Percentiles rank a stretch among this genome's conserved stretches.
Evolutionary conservation across 2,888 invertebrate species (phyloP).

Genomic region (Conchocele bisecta): DNA sequence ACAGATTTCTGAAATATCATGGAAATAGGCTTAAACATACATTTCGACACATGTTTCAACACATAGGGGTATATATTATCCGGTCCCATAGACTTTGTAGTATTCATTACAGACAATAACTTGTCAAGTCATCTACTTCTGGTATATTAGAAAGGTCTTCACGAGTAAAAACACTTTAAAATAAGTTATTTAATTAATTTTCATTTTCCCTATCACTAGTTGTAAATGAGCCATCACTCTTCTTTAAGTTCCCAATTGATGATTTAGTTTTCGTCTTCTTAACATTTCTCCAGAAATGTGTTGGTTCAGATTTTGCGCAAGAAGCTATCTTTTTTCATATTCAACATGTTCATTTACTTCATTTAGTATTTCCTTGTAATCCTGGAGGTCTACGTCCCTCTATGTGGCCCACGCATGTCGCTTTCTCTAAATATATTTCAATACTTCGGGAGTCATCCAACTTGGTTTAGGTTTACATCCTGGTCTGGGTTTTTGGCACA

Average conservation of each 20-base stretch:
- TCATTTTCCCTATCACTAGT: constrained; percentile 10
- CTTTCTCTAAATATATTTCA: too few species aligned
- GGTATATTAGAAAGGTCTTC: constrained; percentile 12
- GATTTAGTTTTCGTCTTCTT: constrained; percentile 11
- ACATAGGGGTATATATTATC: constrained; percentile 9
- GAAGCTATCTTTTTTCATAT: constrained; percentile 15
- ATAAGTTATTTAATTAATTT: constrained; percentile 8
- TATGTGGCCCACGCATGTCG: constrained; percentile 1
- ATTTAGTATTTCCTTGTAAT: constrained; percentile 11
- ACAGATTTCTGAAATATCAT: constrained; percentile 6
- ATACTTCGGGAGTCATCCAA: neutral
- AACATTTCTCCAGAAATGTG: constrained; percentile 22
- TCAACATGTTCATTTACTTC: constrained; percentile 5
- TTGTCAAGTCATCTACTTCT: constrained; percentile 1
- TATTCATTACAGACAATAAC: neutral
- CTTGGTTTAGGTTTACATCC: neutral
- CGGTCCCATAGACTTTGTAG: constrained; percentile 9
- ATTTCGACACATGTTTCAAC: constrained; percentile 4
- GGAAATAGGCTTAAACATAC: neutral
- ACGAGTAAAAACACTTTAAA: constrained; percentile 17
- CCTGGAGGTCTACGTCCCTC: neutral
- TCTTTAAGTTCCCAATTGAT: neutral
- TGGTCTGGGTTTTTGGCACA: too few species aligned
- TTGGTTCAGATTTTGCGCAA: constrained; percentile 11
- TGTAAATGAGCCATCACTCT: neutral